phyloP scores from a whole-genome alignment of 1,140 invertebrate genomes.

The Drosophila mayri region DNA sequence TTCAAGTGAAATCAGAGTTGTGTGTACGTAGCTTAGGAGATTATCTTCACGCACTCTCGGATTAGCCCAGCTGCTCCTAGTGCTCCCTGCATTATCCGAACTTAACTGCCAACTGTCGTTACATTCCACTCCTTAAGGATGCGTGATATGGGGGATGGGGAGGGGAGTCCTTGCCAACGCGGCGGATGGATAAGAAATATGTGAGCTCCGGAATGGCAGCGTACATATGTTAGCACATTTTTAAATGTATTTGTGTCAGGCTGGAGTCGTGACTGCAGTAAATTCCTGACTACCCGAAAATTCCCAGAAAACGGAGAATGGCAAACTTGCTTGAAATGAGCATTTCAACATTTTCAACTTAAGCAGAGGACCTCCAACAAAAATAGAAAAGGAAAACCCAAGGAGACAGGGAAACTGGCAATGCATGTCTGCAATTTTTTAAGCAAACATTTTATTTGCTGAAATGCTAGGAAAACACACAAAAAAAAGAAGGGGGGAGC shows the following conservation, averaged over 20 bases:
- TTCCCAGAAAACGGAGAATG: slow-evolving; percentile 39
- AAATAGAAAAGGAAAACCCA: not conserved
- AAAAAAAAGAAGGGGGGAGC: slow-evolving; percentile 11
- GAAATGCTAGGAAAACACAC: slow-evolving; percentile 36
- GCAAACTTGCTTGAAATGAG: slow-evolving; percentile 51
- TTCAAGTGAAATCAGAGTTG: slow-evolving; percentile 29
- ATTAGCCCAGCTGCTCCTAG: slow-evolving; percentile 7
- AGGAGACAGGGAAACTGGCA: slow-evolving; percentile 34
- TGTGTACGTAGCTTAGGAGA: slow-evolving; percentile 36
- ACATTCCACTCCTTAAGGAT: slow-evolving; percentile 23
- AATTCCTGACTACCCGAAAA: slow-evolving; percentile 66
- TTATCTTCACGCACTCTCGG: slow-evolving; percentile 35
- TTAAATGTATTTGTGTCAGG: slow-evolving; percentile 73
- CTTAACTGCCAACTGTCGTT: slow-evolving; percentile 54
- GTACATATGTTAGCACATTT: slow-evolving; percentile 68
- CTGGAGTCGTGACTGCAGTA: slow-evolving; percentile 74
- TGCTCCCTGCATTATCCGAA: slow-evolving; percentile 36
- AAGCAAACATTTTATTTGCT: slow-evolving; percentile 79
- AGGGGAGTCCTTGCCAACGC: slow-evolving; percentile 25
- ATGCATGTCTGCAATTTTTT: slow-evolving; percentile 78
- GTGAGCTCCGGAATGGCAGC: slow-evolving; percentile 40
- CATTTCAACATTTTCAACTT: slow-evolving; percentile 67
- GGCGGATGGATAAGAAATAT: slow-evolving; percentile 36
- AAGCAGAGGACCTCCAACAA: slow-evolving; percentile 15
- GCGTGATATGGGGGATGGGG: slow-evolving; percentile 8